Base-by-base conservation (phyloP, 2,113 vertebrate genomes). In the Nyctibius bracteatus region DNA sequence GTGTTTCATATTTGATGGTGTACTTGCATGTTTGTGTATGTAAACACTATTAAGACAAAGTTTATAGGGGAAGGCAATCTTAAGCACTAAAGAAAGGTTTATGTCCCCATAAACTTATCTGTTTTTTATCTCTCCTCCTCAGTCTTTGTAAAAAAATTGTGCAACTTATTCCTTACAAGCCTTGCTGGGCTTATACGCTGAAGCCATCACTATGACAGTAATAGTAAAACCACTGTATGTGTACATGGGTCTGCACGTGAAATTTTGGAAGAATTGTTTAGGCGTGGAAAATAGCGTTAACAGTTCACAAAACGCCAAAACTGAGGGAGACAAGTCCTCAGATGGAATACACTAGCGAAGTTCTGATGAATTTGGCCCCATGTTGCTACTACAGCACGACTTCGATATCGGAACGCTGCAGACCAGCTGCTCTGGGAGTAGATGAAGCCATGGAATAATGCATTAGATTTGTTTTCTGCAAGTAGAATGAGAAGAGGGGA, bases 361-460 rank as follows among this genome's bases (percentile, higher is more conserved):
- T 33, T 78, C 33, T 88, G 28, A 77, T 18, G 6, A 46, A 74
- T 86, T 70, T 51, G 16, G 21, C 25, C 19, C 24, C 24, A 14
- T 2, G 2, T 55, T 62, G 35, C 30, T 72, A 30, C 33, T 30
- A 79, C 9, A 58, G 66, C 49, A 72, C 0, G 0, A 35, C 30
- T 18, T 33, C 46, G 25, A 47, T 52, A 73, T 72, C 33, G 72
- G 33, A 88, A 81, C 7, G 19, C 35, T 58, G n/a, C 41, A 80
- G 33, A 65, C 21, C 41, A 35, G n/a, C 66, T 52, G 49, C 41
- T 81, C 18, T 66, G 74, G 46, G 46, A 63, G 27, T 33, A 58
- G 74, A 16, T 44, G 46, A 81, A 93, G 39, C 41, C 41, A n/a
- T 4, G 28, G 73, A 90, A 80, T 46, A 94, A 81, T 63, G 30